Evolutionary conservation across 2,113 vertebrate genomes (phyloP).

Genomic region (Amphiprion percula): DNA sequence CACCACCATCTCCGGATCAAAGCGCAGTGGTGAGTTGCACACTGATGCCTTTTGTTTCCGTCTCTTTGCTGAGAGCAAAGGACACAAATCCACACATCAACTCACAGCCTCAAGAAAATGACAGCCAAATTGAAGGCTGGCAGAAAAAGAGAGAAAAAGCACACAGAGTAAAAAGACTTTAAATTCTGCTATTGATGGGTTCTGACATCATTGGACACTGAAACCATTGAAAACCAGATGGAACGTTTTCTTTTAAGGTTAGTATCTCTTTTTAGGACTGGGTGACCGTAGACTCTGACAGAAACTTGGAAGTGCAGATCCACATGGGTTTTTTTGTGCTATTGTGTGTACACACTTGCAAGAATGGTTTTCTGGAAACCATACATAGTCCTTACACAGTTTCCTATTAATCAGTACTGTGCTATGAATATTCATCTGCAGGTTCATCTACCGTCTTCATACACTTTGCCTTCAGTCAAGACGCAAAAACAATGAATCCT

Average conservation of each 20-base stretch:
- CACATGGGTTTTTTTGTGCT: too few relatives aligned
- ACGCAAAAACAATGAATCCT: too few relatives aligned
- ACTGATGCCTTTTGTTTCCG: slow-evolving; percentile 27
- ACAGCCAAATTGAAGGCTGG: slow-evolving; percentile 41
- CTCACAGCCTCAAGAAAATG: slow-evolving; percentile 10
- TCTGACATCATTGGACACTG: slow-evolving; percentile 18
- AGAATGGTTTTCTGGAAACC: too few relatives aligned
- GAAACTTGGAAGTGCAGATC: too few relatives aligned
- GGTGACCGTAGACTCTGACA: neutral
- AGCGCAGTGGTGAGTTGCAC: slow-evolving; percentile 10
- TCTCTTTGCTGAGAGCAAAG: slow-evolving; percentile 4
- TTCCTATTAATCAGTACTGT: too few relatives aligned
- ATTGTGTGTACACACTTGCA: too few relatives aligned
- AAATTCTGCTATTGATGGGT: slow-evolving; percentile 22
- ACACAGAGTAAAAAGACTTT: slow-evolving; percentile 32
- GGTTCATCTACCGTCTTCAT: too few relatives aligned
- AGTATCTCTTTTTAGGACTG: neutral
- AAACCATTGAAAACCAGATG: neutral
- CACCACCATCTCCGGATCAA: slow-evolving; percentile 32
- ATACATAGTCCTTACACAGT: too few relatives aligned
- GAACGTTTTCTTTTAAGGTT: slow-evolving; percentile 1
- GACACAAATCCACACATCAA: slow-evolving; percentile 20
- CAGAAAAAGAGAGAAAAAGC: slow-evolving; percentile 28
- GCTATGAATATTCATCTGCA: too few relatives aligned
- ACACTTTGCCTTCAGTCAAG: too few relatives aligned